Percentiles rank a stretch among this genome's conserved stretches.
Evolutionary conservation across 2,797 vertebrate species (phyloP).

Genomic region (Dryobates pubescens): DNA sequence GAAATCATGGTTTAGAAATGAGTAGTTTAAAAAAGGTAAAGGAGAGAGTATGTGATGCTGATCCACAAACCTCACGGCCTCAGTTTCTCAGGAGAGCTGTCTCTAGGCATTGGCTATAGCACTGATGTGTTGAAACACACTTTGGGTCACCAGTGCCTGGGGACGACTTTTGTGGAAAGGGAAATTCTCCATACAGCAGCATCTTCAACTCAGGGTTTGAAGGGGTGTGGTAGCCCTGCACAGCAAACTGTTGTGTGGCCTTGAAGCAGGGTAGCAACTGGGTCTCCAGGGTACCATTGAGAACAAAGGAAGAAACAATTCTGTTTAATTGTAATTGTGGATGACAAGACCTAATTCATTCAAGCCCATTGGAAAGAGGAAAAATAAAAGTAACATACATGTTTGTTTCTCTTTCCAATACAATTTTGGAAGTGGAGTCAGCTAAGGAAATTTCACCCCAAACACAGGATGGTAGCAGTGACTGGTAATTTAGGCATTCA

Average conservation of each 20-base stretch:
- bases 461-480: slow-evolving; percentile 20
- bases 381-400: slow-evolving; percentile 71
- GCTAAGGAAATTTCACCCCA: slow-evolving; percentile 45
- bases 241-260: not conserved
- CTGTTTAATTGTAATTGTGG: slow-evolving; percentile 64
- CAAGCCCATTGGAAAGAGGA: slow-evolving; percentile 33
- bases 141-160: not conserved
- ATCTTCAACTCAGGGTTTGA: not conserved
- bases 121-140: not conserved
- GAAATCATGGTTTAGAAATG: not conserved
- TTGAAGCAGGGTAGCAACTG: not conserved
- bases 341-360: slow-evolving; percentile 67
- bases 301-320: not conserved
- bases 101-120: not conserved
- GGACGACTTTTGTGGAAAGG: not conserved
- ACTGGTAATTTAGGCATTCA: slow-evolving; percentile 48
- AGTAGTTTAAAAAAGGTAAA: not conserved
- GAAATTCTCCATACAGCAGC: not conserved
- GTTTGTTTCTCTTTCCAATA: slow-evolving; percentile 33
- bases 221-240: not conserved
- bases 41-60: not conserved
- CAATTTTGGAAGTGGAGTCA: slow-evolving; percentile 42
- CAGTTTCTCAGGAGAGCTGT: not conserved
- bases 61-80: not conserved
- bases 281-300: not conserved